Conservation (phyloP, 2,888 invertebrate genomes). For the Limnephilus marmoratus region DNA sequence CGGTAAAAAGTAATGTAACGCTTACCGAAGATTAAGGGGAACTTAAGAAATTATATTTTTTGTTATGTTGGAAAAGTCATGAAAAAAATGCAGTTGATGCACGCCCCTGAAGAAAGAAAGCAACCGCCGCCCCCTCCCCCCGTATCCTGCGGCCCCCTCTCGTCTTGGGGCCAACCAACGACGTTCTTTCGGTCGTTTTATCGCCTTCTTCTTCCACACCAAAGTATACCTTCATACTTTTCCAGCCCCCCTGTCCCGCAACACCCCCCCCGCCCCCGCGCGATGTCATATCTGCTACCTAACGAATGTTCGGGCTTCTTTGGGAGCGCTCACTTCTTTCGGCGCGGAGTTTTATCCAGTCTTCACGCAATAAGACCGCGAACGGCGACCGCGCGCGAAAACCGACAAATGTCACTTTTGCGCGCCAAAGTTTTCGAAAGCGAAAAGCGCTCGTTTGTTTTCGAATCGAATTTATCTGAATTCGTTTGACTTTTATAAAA, state of each 20-base stretch:
- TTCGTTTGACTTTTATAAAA: background rate
- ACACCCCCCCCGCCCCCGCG: constrained; percentile 66
- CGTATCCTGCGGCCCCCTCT: constrained; percentile 68
- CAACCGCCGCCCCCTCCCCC: constrained; percentile 72
- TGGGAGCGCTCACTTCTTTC: constrained; percentile 59
- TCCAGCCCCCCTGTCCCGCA: constrained; percentile 67
- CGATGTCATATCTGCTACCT: constrained; percentile 71
- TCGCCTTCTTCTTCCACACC: constrained; percentile 72
- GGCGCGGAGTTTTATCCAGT: constrained; percentile 55
- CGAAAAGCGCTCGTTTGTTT: background rate
- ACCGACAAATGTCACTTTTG: constrained; percentile 47
- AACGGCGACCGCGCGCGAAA: constrained; percentile 52
- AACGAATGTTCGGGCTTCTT: constrained; percentile 65
- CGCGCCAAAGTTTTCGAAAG: constrained; percentile 54
- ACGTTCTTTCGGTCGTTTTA: constrained; percentile 67
- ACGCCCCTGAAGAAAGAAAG: constrained; percentile 67
- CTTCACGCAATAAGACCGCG: constrained; percentile 68
- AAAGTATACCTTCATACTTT: constrained; percentile 78
- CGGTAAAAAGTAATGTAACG: background rate
- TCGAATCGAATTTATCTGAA: background rate
- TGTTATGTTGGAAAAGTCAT: background rate
- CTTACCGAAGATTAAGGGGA: background rate
- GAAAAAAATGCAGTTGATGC: constrained; percentile 32
- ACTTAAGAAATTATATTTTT: too few species aligned
- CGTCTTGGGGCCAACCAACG: constrained; percentile 67